phyloP scores from a whole-genome alignment of 2,113 vertebrate genomes.

The Barbus barbus region DNA sequence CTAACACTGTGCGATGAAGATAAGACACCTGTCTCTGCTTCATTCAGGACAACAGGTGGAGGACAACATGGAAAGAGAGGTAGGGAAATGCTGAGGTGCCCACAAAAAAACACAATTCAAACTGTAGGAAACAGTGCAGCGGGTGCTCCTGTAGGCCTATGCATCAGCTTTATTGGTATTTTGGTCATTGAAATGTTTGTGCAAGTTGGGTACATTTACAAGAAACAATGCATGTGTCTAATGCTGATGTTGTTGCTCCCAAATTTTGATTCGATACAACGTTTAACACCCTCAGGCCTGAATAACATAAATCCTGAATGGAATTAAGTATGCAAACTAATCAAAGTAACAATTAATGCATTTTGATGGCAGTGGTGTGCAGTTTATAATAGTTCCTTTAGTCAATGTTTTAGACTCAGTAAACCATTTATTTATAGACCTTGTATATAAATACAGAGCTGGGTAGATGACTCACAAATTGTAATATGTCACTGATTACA shows the following conservation, averaged over 20 bases:
- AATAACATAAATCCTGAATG: not conserved
- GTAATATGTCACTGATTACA: no score
- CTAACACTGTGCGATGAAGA: conserved; percentile 76
- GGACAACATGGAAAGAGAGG: conserved; percentile 41
- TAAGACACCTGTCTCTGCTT: conserved; percentile 78
- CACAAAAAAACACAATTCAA: conserved; percentile 67
- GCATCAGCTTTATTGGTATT: not conserved
- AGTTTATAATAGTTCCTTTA: not conserved
- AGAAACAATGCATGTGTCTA: not conserved
- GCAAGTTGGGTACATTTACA: not conserved
- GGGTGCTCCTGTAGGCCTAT: conserved; percentile 49
- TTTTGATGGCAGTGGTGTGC: not conserved
- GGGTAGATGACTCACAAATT: no score
- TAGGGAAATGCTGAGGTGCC: conserved; percentile 67
- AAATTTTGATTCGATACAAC: not conserved
- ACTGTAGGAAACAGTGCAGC: conserved; percentile 57
- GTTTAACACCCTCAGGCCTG: not conserved
- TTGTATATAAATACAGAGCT: no score
- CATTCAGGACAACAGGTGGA: conserved; percentile 58
- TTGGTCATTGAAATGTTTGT: not conserved
- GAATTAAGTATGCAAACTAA: not conserved
- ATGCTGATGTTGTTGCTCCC: not conserved
- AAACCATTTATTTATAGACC: not conserved
- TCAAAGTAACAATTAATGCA: not conserved
- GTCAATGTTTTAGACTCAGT: not conserved